Percentiles rank a stretch among this genome's conserved stretches.
phyloP scores from a whole-genome alignment of 2,797 vertebrate species.

The Neolamprologus multifasciatus region DNA sequence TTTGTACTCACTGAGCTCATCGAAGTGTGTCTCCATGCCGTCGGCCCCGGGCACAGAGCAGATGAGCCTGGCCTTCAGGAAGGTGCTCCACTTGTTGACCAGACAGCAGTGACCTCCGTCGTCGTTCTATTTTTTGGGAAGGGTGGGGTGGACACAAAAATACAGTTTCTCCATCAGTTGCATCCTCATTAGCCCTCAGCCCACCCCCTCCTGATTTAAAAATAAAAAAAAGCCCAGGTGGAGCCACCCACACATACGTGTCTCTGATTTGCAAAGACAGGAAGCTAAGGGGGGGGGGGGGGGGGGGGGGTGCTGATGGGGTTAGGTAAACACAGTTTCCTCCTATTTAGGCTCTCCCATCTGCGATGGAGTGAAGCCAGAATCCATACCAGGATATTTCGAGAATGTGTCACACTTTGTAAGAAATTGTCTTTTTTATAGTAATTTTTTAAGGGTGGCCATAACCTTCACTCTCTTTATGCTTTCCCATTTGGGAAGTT shows the following conservation, averaged over 20 bases:
- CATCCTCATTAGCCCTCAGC: not conserved
- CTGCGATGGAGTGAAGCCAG: slow-evolving; percentile 44
- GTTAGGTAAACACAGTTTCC: slow-evolving; percentile 53
- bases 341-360: slow-evolving; percentile 62
- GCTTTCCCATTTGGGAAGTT: not conserved
- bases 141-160: not conserved
- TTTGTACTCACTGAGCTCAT: slow-evolving; percentile 89
- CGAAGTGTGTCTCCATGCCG: slow-evolving; percentile 95
- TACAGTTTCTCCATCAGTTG: slow-evolving; percentile 28
- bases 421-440: not conserved
- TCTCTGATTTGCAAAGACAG: slow-evolving; percentile 29
- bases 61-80: slow-evolving; percentile 94
- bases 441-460: not conserved
- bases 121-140: slow-evolving; percentile 79
- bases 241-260: slow-evolving; percentile 25
- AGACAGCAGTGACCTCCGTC: slow-evolving; percentile 97
- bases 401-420: not conserved
- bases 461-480: not conserved
- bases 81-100: slow-evolving; percentile 99
- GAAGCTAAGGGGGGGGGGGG: slow-evolving; percentile 2
- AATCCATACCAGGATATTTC: slow-evolving; percentile 6
- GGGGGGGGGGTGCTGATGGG: not conserved
- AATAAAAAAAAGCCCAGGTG: slow-evolving; percentile 48
- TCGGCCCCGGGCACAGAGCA: slow-evolving; percentile 94
- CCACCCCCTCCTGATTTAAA: not conserved